phyloP scores from a whole-genome alignment of 2,888 invertebrate genomes.

The Hypomecis atomaria region DNA sequence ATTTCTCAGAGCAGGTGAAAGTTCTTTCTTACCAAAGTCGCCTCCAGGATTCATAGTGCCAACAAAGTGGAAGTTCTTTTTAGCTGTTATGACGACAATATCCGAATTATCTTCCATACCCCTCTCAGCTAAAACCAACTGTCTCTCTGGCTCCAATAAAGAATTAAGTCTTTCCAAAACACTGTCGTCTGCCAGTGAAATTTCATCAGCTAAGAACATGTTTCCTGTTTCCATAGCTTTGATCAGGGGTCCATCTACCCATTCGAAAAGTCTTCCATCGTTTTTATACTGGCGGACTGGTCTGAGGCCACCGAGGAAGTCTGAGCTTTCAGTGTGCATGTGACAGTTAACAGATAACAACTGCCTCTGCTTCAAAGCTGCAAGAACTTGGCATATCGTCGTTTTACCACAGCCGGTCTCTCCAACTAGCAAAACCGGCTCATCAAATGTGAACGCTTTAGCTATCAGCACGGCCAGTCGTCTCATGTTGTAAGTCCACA shows the following conservation, averaged over 20 bases:
- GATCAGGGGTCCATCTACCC: constrained; percentile 98
- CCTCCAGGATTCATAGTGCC: constrained; percentile 99
- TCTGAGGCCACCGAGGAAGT: constrained; percentile 97
- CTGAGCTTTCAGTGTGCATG: constrained; percentile 99
- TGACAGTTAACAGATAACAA: constrained; percentile 97
- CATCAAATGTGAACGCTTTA: constrained; percentile 95
- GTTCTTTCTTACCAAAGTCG: constrained; percentile 99
- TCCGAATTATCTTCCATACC: constrained; percentile 86
- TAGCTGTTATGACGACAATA: constrained; percentile 87
- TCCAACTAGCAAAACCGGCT: constrained; percentile 97
- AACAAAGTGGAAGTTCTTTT: constrained; percentile 93
- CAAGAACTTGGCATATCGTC: constrained; percentile 95
- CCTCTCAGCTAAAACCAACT: constrained; percentile 95
- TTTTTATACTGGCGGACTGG: constrained; percentile 90
- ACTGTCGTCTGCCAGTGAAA: constrained; percentile 98
- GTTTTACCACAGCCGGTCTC: constrained; percentile 99
- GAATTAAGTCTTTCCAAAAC: constrained; percentile 99
- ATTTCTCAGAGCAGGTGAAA: constrained; percentile 98
- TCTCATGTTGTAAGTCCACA: constrained; percentile 97
- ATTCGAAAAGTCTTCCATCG: constrained; percentile 93
- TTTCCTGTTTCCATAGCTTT: constrained; percentile 94
- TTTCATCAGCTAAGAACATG: constrained; percentile 98
- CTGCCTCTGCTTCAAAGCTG: constrained; percentile 87
- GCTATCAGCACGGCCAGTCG: constrained; percentile 90
- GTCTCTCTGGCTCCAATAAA: constrained; percentile 96